Evolutionary conservation across 2,888 invertebrate genomes (phyloP).

Genomic region (Xestia c-nigrum): DNA sequence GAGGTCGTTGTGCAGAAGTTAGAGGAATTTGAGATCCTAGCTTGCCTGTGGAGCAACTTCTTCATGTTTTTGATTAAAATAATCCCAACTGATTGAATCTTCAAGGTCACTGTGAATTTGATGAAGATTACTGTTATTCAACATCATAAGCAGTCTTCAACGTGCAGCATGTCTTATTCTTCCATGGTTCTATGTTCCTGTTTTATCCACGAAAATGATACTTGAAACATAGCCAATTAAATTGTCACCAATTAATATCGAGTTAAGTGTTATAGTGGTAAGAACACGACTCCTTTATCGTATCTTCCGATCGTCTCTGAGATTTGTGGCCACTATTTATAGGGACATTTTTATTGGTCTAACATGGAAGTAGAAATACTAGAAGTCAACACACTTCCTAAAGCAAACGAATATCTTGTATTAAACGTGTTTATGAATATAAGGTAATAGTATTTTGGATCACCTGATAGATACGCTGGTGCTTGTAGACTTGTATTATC

Average conservation of each 20-base stretch:
- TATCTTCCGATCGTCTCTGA: constrained; percentile 30
- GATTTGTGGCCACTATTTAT: constrained; percentile 61
- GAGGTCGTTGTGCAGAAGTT: too few species aligned
- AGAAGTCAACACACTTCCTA: background rate
- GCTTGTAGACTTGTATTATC: too few species aligned
- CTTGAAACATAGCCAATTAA: background rate
- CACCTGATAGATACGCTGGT: background rate
- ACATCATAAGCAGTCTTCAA: background rate
- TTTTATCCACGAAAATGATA: background rate
- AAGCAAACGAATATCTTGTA: background rate
- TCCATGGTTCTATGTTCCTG: background rate
- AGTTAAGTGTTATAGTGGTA: constrained; percentile 15
- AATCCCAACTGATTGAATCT: background rate
- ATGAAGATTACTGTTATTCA: background rate
- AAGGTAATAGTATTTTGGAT: background rate
- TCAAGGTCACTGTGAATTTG: background rate
- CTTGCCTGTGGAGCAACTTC: background rate
- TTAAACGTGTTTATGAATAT: background rate
- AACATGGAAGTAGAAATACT: constrained; percentile 40
- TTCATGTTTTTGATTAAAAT: background rate
- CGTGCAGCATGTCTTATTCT: background rate
- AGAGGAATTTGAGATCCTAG: too few species aligned
- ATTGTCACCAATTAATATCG: constrained; percentile 17
- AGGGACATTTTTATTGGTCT: constrained; percentile 57
- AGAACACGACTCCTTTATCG: constrained; percentile 16